Base-by-base conservation (phyloP, 2,888 invertebrate species). In the Parnassius apollo region DNA sequence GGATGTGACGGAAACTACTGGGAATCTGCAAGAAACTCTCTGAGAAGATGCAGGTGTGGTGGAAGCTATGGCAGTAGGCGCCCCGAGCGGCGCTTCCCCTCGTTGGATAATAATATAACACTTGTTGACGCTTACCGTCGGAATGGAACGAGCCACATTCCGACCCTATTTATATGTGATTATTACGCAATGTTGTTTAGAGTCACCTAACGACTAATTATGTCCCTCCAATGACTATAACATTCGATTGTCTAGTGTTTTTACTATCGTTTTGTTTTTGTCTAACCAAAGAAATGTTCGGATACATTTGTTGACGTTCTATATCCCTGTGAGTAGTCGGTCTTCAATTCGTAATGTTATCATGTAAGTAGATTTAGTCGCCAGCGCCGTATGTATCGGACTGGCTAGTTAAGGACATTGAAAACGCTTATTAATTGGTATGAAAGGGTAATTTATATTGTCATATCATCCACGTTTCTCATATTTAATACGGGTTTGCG, bases 1-100 rank as follows among this genome's bases (percentile, higher is more conserved):
- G 96, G 88, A 97, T 97, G 96, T 97, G 96, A 97, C 96, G 96
- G 96, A 96, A 96, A 95, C 95, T 96, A 93, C 94, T 96, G 90
- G 96, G 96, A 93, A 95, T 96, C 92, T 97, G 95, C 93, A 96
- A 95, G 93, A 96, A 96, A 94, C 94, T 97, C 93, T 94, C 96
- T 92, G 96, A 96, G 93, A 96, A 96, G 93, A 95, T 96, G 93
- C 96, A 96, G 93, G 95, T 95, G 91, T 96, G 96, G 96, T 96
- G 96, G 96, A 95, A 95, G 91, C 94, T 96, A 92, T 95, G 96
- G 93, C 95, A 96, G 84, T 90, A 82, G 78, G 75, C 76, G 71
- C 69, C 61, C 66, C 45, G 45, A 51, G 50, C 50, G 51, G 55
- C 45, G 59, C 55, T 49, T 35, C 35, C 59, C 57, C 22, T 22